phyloP scores from a whole-genome alignment of 64 coral and sea anemone genomes.

The Montipora sp. region DNA sequence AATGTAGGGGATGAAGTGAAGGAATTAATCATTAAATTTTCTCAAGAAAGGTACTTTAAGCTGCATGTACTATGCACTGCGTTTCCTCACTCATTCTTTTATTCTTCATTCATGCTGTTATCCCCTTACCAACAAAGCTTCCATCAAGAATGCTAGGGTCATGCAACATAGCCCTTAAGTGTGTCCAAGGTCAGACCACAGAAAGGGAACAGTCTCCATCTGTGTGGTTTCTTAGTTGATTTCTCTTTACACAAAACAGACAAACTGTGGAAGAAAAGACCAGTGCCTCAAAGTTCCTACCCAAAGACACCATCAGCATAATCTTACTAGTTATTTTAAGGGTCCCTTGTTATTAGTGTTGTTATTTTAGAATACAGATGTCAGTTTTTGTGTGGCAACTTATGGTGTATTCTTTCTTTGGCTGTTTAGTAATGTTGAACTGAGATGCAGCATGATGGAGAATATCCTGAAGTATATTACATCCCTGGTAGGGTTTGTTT shows the following conservation, averaged over 20 bases:
- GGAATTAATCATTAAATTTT: constrained; percentile 81
- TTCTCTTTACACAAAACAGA: no score
- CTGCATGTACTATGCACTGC: not conserved
- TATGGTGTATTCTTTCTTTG: not conserved
- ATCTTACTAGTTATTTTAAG: not conserved
- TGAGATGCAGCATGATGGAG: constrained; percentile 82
- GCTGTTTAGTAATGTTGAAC: constrained; percentile 68
- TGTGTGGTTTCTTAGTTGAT: not conserved
- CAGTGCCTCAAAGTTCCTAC: not conserved
- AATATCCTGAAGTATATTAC: constrained; percentile 74
- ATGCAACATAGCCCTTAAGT: no score
- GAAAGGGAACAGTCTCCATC: not conserved
- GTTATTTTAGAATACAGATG: not conserved
- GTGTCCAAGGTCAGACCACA: not conserved
- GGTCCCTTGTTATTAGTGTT: not conserved
- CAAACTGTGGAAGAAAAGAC: no score
- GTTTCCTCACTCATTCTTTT: no score
- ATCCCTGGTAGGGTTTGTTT: constrained; percentile 64
- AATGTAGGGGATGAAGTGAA: constrained; percentile 84
- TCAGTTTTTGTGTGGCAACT: not conserved
- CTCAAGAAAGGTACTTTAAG: constrained; percentile 53
- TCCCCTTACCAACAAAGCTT: no score
- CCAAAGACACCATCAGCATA: not conserved
- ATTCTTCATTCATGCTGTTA: no score
- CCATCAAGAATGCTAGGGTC: no score